Conservation (phyloP, 2,888 invertebrate genomes). For the Vandiemenella viatica region DNA sequence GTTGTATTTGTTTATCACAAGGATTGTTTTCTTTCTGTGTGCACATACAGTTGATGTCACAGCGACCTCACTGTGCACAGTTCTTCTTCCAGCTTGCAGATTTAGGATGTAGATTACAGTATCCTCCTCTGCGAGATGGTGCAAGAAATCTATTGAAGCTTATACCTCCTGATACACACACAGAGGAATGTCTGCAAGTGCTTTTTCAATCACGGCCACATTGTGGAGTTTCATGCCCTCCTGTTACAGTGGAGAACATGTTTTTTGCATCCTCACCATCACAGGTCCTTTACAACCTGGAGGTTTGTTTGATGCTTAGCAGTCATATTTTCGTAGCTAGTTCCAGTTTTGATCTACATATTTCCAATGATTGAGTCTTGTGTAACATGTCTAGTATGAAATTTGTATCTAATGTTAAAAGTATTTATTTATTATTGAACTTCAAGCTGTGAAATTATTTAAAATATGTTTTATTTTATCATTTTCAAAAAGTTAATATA, state of each 20-base stretch:
- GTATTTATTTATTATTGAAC: neutral
- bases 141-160: slow-evolving; percentile 63
- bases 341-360: neutral
- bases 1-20: slow-evolving; percentile 4
- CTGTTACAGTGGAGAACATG: slow-evolving; percentile 40
- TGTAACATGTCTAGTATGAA: neutral
- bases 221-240: slow-evolving; percentile 10
- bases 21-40: neutral
- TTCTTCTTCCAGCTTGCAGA: slow-evolving; percentile 80
- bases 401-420: neutral
- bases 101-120: slow-evolving; percentile 66
- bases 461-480: no score
- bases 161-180: slow-evolving; percentile 59
- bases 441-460: no score
- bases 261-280: slow-evolving; percentile 58
- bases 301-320: slow-evolving; percentile 31
- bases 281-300: slow-evolving; percentile 58
- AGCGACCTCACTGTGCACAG: slow-evolving; percentile 58
- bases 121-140: slow-evolving; percentile 68
- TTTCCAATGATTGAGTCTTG: neutral
- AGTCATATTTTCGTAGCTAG: neutral
- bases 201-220: slow-evolving; percentile 16
- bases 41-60: slow-evolving; percentile 60
- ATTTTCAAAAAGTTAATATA: no score
- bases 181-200: slow-evolving; percentile 38